Evolutionary conservation across 2,113 vertebrate genomes (phyloP), one percentile per base, ranked within the genome.

Genomic region (Plectropomus leopardus): DNA sequence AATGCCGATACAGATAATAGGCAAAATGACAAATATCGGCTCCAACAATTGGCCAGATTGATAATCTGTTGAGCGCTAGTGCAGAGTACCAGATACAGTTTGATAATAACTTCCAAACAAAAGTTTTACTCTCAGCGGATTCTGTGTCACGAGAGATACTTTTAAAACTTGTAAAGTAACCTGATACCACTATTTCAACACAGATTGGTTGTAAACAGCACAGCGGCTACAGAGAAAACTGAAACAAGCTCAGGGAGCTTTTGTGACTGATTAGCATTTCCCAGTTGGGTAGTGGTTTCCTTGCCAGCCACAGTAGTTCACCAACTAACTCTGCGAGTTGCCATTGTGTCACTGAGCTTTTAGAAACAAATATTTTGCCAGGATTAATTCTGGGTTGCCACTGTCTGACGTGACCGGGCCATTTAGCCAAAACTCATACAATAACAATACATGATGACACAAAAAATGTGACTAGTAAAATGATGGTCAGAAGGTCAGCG

Each of bases 401-500:
- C 30, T 51, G 55, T 60, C 11, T 14, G 17, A 24, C 16, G 14
- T 13, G 54, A 70, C 45, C 3, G 7, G 17, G 28, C 30, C 5
- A 19, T 24, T n/a, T 15, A 44, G 17, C 9, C 78, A 40, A 40
- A 58, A 48, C 19, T 17, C 23, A 1, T 13, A 32, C 28, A 32
- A n/a, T 36, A 23, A 40, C n/a, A 32, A 63, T 42, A 30, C 72
- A 30, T 1, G 48, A 23, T 66, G 63, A 74, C 51, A 28, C 34
- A n/a, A 76, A 72, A 24, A n/a, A n/a, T 42, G 23, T 75, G 63
- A 79, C 61, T n/a, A 36, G 64, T 32, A n/a, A 75, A 80, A 80
- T 51, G 47, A 78, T 51, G 78, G 80, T 84, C 80, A 82, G 63
- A 55, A 48, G 81, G 86, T 84, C 84, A 70, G 66, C 78, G 75